phyloP scores from a whole-genome alignment of 2,797 vertebrate genomes.

The Serranus cabrilla region DNA sequence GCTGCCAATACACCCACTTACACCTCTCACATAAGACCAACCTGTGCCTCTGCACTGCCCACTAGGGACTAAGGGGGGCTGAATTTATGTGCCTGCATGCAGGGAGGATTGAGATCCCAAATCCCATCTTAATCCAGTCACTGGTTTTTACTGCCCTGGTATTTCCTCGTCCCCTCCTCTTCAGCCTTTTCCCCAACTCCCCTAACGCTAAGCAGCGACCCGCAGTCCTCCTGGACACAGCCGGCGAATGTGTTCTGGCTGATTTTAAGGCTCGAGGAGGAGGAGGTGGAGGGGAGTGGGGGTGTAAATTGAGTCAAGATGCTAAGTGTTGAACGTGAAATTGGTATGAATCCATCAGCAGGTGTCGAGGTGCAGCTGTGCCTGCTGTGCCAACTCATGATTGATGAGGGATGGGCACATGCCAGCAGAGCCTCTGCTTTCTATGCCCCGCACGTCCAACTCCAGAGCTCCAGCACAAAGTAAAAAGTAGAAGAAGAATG shows the following conservation, averaged over 20 bases:
- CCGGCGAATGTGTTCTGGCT: slow-evolving; percentile 29
- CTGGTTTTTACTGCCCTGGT: slow-evolving; percentile 43
- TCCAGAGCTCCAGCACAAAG: slow-evolving; percentile 19
- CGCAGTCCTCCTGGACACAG: slow-evolving; percentile 8
- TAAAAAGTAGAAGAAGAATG: slow-evolving; percentile 19
- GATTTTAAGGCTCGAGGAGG: slow-evolving; percentile 49
- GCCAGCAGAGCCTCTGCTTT: slow-evolving; percentile 68
- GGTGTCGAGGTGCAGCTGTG: slow-evolving; percentile 79
- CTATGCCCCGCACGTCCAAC: slow-evolving; percentile 54
- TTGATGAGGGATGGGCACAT: slow-evolving; percentile 74
- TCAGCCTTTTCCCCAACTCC: background rate
- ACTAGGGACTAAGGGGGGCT: slow-evolving; percentile 43
- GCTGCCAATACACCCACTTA: slow-evolving; percentile 59
- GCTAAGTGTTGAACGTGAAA: slow-evolving; percentile 82
- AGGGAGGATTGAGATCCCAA: slow-evolving; percentile 58
- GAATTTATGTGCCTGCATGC: slow-evolving; percentile 34
- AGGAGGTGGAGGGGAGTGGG: slow-evolving; percentile 31
- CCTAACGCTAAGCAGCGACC: slow-evolving; percentile 4
- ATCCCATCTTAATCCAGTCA: slow-evolving; percentile 72
- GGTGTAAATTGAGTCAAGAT: slow-evolving; percentile 81
- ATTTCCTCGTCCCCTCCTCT: slow-evolving; percentile 17
- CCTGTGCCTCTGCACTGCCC: slow-evolving; percentile 41
- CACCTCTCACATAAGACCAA: slow-evolving; percentile 64
- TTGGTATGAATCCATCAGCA: slow-evolving; percentile 85
- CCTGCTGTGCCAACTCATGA: slow-evolving; percentile 77